phyloP scores from a whole-genome alignment of 1,140 invertebrate species.

The Delia radicum region DNA sequence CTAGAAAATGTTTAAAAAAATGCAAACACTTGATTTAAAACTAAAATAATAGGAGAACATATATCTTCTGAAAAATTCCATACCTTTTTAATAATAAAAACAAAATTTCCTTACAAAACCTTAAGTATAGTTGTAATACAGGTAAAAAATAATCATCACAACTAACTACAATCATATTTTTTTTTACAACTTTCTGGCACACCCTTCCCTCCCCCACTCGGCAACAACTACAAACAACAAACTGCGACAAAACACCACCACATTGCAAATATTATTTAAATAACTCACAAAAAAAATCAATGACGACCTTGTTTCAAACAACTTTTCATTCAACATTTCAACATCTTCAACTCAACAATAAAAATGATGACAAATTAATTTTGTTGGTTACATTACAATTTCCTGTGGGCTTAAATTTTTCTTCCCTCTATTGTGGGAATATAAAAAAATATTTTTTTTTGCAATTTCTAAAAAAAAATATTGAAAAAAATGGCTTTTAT shows the following conservation, averaged over 20 bases:
- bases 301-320: no score
- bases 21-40: background rate
- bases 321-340: background rate
- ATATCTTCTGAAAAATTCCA: no score
- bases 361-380: background rate
- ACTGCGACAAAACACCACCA: no score
- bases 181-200: background rate
- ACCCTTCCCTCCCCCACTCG: no score
- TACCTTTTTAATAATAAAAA: no score
- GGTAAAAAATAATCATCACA: background rate
- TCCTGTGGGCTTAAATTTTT: background rate
- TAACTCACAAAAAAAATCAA: no score
- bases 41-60: no score
- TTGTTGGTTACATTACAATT: background rate
- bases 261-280: no score
- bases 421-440: background rate
- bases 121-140: background rate
- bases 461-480: background rate
- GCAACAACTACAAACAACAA: no score
- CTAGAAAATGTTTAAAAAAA: background rate
- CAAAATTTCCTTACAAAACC: background rate
- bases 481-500: constrained; percentile 2
- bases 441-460: background rate
- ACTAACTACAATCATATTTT: background rate
- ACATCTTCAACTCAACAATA: background rate